A percentile compares a stretch with the other conserved stretches of the same genome.
These are phyloP conservation scores for Pomatorhinus ruficollis DNA, from an alignment of 2,113 vertebrate species.

Conservation along the genomic window DNA sequence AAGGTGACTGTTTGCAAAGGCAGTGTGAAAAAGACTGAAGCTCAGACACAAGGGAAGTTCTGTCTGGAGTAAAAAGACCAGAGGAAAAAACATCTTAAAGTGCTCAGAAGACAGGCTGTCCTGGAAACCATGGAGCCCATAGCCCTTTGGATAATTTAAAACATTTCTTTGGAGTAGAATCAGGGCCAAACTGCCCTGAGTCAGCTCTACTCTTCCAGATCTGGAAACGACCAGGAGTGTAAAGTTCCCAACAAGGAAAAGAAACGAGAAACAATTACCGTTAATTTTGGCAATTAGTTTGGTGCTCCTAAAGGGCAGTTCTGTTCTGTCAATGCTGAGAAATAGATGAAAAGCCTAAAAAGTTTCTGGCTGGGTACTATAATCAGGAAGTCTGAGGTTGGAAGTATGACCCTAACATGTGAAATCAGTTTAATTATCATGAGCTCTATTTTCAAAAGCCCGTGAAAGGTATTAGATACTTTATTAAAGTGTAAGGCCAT, in stretches of 20 bases:
- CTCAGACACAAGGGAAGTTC: neutral
- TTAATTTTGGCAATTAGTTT: neutral
- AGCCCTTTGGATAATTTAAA: neutral
- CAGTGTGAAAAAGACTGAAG: neutral
- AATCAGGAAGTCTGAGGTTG: neutral
- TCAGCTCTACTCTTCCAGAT: neutral
- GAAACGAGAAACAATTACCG: neutral
- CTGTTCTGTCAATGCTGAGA: neutral
- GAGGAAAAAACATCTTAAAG: neutral
- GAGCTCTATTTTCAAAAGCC: neutral
- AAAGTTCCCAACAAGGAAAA: neutral
- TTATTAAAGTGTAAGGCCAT: fast-evolving
- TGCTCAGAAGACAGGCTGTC: neutral
- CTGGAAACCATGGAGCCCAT: neutral
- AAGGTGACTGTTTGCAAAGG: neutral
- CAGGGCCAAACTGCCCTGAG: neutral
- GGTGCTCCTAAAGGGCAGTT: neutral
- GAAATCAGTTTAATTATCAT: neutral
- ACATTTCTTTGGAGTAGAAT: neutral
- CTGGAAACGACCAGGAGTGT: neutral
- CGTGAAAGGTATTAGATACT: neutral
- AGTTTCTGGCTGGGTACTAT: neutral
- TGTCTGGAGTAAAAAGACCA: neutral
- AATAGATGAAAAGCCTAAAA: neutral
- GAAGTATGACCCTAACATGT: neutral